phyloP scores from a whole-genome alignment of 2,888 invertebrate genomes.

The Epirrhoe alternata region DNA sequence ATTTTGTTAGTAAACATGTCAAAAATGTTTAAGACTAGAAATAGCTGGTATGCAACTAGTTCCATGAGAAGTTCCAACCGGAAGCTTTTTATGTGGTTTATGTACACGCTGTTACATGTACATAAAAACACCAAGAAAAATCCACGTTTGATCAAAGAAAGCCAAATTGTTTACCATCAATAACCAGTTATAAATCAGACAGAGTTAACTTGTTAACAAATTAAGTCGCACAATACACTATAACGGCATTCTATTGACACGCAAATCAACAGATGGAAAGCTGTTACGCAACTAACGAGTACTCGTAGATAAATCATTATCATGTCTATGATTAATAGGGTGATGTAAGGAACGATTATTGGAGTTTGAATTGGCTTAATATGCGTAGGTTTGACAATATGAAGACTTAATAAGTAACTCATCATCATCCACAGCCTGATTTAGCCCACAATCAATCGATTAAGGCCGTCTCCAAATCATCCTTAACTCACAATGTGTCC shows the following conservation, averaged over 20 bases:
- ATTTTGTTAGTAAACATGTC: too few species aligned
- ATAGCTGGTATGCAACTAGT: too few species aligned
- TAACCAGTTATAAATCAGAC: slow-evolving; percentile 30
- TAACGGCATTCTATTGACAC: slow-evolving; percentile 44
- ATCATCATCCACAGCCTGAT: too few species aligned
- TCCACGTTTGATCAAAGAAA: slow-evolving; percentile 15
- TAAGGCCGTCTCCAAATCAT: too few species aligned
- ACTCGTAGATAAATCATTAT: slow-evolving; percentile 39
- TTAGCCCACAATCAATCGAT: too few species aligned
- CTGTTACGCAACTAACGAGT: slow-evolving; percentile 39
- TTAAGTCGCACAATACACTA: slow-evolving; percentile 40
- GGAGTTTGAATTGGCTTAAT: slow-evolving; percentile 45
- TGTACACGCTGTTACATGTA: background rate
- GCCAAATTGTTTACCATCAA: background rate
- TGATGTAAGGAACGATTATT: slow-evolving; percentile 49
- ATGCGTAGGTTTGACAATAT: slow-evolving; percentile 28
- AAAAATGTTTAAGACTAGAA: too few species aligned
- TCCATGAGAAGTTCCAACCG: background rate
- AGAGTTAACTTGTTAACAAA: slow-evolving; percentile 38
- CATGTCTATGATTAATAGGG: slow-evolving; percentile 37
- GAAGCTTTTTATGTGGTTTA: background rate
- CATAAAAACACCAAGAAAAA: background rate
- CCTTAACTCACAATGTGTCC: too few species aligned
- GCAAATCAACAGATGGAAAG: slow-evolving; percentile 51
- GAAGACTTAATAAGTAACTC: background rate